These are phyloP conservation scores for Drosophila bipectinata DNA, from an alignment of 1,140 invertebrate genomes.

Conservation along the genomic window DNA sequence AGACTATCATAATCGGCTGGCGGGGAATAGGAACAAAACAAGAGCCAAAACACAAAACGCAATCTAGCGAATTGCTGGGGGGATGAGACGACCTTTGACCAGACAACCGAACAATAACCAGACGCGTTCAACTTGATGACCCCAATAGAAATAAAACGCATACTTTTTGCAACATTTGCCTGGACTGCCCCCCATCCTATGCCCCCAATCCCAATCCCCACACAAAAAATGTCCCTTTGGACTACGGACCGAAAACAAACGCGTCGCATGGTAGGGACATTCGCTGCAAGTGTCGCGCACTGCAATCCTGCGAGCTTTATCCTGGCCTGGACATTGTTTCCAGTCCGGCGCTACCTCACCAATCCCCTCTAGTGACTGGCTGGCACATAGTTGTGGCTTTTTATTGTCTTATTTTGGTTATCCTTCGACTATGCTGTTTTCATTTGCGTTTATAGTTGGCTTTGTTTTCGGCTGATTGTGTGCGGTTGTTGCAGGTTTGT, in stretches of 20 bases:
- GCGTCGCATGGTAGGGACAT: conserved; percentile 63
- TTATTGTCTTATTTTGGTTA: conserved; percentile 72
- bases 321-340: conserved; percentile 47
- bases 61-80: conserved; percentile 43
- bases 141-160: conserved; percentile 81
- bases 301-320: conserved; percentile 63
- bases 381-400: conserved; percentile 49
- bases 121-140: conserved; percentile 71
- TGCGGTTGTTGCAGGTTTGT: conserved; percentile 42
- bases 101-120: conserved; percentile 70
- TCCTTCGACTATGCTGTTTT: conserved; percentile 72
- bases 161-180: conserved; percentile 62
- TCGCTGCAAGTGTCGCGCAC: conserved; percentile 72
- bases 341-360: conserved; percentile 1
- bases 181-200: not conserved
- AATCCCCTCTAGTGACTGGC: not conserved
- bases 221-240: conserved; percentile 16
- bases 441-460: conserved; percentile 51
- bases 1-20: conserved; percentile 47
- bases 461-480: conserved; percentile 70
- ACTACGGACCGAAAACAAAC: conserved; percentile 20
- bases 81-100: conserved; percentile 41
- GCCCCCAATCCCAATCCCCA: not conserved
- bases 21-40: conserved; percentile 32
- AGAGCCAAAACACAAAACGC: conserved; percentile 38